phyloP scores from a whole-genome alignment of 2,888 invertebrate genomes.

The Endotricha flammealis region DNA sequence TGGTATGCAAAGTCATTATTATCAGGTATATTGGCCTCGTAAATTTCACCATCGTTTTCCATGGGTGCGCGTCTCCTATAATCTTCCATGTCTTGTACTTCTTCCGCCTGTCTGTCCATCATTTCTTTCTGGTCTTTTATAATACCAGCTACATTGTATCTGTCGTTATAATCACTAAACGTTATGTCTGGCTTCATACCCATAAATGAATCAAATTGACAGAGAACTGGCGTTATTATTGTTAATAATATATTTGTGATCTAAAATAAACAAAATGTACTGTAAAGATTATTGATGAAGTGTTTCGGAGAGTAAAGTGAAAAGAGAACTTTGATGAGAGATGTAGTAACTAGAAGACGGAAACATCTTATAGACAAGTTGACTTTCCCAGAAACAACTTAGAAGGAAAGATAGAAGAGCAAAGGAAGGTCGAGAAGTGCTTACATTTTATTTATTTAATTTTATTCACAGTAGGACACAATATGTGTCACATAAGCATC shows the following conservation, averaged over 20 bases:
- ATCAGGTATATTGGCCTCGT: neutral
- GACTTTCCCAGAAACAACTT: no score
- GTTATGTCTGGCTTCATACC: constrained; percentile 43
- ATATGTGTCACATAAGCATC: no score
- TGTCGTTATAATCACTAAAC: constrained; percentile 44
- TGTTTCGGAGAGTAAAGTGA: no score
- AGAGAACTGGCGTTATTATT: constrained; percentile 14
- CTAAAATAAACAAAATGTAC: constrained; percentile 13
- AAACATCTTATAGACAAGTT: no score
- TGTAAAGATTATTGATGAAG: neutral
- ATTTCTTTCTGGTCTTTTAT: no score
- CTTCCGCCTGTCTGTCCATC: no score
- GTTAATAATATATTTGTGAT: constrained; percentile 15
- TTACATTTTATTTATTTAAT: no score
- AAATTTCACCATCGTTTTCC: neutral
- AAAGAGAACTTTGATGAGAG: no score
- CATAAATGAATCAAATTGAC: constrained; percentile 27
- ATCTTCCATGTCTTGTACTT: constrained; percentile 27
- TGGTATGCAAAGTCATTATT: constrained; percentile 30
- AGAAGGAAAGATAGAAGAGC: no score
- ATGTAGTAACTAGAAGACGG: no score
- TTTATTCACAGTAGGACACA: no score
- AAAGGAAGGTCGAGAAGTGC: no score
- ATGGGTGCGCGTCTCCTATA: constrained; percentile 15
- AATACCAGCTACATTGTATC: constrained; percentile 45